Percentiles rank a stretch among this genome's conserved stretches.
Conservation (phyloP, 2,888 invertebrate species). For the Ichneumoninae sp. region DNA sequence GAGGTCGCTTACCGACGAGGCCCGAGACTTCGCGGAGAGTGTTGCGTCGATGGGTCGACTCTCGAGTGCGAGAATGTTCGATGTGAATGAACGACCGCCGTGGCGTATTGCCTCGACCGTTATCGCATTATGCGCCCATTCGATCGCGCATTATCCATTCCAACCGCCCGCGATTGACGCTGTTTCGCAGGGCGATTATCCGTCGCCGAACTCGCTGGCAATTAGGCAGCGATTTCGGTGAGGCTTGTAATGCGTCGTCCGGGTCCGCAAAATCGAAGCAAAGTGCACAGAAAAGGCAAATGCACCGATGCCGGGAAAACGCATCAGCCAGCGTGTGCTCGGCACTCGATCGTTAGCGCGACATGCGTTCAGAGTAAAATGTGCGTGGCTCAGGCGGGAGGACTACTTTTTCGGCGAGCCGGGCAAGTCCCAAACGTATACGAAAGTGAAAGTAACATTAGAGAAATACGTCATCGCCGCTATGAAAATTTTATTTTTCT, state of each 20-base stretch:
- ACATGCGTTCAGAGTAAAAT: conserved; percentile 62
- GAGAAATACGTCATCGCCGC: neutral
- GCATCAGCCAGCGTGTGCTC: conserved; percentile 13
- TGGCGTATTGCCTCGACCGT: conserved; percentile 44
- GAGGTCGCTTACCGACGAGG: conserved; percentile 67
- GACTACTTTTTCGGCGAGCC: conserved; percentile 39
- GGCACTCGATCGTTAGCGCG: conserved; percentile 51
- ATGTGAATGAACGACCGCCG: conserved; percentile 42
- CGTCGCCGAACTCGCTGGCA: conserved; percentile 3
- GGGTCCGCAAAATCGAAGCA: neutral
- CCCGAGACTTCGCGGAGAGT: conserved; percentile 65
- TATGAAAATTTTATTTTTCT: too few species aligned
- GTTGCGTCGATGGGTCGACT: conserved; percentile 46
- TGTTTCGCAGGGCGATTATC: conserved; percentile 17
- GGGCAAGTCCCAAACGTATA: conserved; percentile 56
- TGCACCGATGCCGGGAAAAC: neutral
- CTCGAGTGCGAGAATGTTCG: conserved; percentile 28
- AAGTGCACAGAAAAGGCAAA: conserved; percentile 8
- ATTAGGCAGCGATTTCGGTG: conserved; percentile 25
- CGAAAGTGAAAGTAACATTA: conserved; percentile 64
- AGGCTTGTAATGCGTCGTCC: neutral
- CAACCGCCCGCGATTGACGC: conserved; percentile 8
- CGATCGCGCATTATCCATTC: conserved; percentile 45
- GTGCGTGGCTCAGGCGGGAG: conserved; percentile 58
- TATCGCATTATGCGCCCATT: conserved; percentile 40